phyloP scores from a whole-genome alignment of 1,140 invertebrate species.

The Sarcophaga bullata region DNA sequence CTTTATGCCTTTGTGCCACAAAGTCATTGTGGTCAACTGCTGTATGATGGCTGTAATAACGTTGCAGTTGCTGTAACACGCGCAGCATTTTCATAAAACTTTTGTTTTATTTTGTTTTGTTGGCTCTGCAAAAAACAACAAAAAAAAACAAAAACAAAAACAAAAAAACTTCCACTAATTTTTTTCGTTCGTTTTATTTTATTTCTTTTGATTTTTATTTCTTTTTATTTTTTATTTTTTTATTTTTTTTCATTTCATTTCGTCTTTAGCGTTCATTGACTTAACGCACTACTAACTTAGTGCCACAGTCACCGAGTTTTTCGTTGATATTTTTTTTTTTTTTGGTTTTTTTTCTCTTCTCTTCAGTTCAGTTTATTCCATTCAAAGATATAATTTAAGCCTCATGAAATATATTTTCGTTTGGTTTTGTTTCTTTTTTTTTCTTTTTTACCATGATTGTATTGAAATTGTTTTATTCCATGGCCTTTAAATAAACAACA shows the following conservation, averaged over 20 bases:
- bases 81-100: background rate
- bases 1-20: constrained; percentile 1
- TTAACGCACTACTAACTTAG: constrained; percentile 63
- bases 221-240: background rate
- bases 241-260: background rate
- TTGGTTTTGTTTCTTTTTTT: no score
- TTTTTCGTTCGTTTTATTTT: background rate
- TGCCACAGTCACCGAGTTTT: constrained; percentile 63
- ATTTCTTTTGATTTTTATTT: background rate
- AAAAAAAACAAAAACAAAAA: background rate
- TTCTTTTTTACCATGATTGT: no score
- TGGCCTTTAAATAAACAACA: no score
- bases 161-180: background rate
- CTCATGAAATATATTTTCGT: no score
- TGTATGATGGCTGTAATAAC: background rate
- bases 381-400: no score
- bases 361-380: no score
- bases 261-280: constrained; percentile 58
- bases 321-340: constrained; percentile 46
- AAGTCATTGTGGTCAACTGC: background rate
- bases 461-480: no score
- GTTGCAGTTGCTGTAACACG: background rate
- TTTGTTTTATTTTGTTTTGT: background rate
- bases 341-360: no score
- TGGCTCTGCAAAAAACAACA: background rate